These are phyloP conservation scores for Embiotoca jacksoni DNA, from an alignment of 2,113 vertebrate genomes.

Conservation along the genomic window DNA sequence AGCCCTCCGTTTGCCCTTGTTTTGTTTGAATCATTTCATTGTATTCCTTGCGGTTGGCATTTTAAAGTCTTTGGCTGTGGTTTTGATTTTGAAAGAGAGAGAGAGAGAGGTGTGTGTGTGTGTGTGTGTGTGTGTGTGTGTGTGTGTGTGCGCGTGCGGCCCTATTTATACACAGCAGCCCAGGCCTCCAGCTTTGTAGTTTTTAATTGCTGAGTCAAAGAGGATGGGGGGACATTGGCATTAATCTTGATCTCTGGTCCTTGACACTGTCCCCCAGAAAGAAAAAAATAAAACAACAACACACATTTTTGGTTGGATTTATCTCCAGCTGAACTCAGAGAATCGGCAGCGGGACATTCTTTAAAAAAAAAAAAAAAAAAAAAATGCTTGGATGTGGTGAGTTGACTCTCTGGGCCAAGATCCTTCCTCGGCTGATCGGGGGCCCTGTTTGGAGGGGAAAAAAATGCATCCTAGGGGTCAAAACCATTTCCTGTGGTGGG, in stretches of 20 bases:
- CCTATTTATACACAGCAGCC: slow-evolving; percentile 40
- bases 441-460: slow-evolving; percentile 74
- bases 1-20: slow-evolving; percentile 45
- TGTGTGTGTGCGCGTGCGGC: slow-evolving; percentile 4
- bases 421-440: slow-evolving; percentile 64
- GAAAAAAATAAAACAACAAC: slow-evolving; percentile 15
- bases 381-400: slow-evolving; percentile 66
- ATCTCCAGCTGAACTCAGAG: slow-evolving; percentile 28
- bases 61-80: slow-evolving; percentile 43
- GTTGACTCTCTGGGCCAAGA: slow-evolving; percentile 67
- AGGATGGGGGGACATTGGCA: slow-evolving; percentile 4
- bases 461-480: slow-evolving; percentile 71
- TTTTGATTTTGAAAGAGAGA: slow-evolving; percentile 39
- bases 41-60: slow-evolving; percentile 56
- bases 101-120: not conserved
- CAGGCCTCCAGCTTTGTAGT: slow-evolving; percentile 27
- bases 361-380: not conserved
- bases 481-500: slow-evolving; percentile 79
- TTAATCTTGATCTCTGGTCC: slow-evolving; percentile 22
- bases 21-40: slow-evolving; percentile 65
- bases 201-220: slow-evolving; percentile 29
- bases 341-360: slow-evolving; percentile 59
- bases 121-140: not conserved
- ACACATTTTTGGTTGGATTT: slow-evolving; percentile 53
- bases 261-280: slow-evolving; percentile 34